Percentiles rank a stretch among this genome's conserved stretches.
phyloP scores from a whole-genome alignment of 2,797 vertebrate genomes.

The Gambusia yucatana region DNA sequence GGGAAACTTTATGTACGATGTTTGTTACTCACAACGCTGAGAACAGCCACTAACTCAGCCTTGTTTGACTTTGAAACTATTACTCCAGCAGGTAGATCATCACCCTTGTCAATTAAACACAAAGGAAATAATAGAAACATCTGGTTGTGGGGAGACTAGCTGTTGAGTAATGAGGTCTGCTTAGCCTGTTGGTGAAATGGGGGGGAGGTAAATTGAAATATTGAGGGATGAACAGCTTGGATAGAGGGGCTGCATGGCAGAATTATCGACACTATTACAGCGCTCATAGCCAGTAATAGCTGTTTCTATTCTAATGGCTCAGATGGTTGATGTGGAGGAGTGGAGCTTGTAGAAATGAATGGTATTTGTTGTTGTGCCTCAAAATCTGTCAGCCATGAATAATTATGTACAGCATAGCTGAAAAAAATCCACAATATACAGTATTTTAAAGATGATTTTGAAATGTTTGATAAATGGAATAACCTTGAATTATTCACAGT shows the following conservation, averaged over 20 bases:
- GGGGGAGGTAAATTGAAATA: slow-evolving; percentile 36
- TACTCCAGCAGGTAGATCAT: slow-evolving; percentile 23
- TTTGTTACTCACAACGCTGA: slow-evolving; percentile 20
- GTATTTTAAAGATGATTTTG: neutral
- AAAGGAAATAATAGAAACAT: slow-evolving; percentile 40
- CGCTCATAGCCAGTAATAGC: slow-evolving; percentile 58
- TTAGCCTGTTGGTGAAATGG: slow-evolving; percentile 50
- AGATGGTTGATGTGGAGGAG: slow-evolving; percentile 55
- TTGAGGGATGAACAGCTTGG: slow-evolving; percentile 56
- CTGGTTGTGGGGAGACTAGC: slow-evolving; percentile 30
- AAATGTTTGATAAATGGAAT: neutral
- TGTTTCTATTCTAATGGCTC: slow-evolving; percentile 55
- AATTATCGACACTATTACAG: slow-evolving; percentile 60
- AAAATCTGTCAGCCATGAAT: slow-evolving; percentile 26
- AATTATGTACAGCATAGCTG: slow-evolving; percentile 11
- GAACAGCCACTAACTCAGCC: slow-evolving; percentile 14
- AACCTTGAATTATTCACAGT: neutral
- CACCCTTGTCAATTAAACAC: slow-evolving; percentile 35
- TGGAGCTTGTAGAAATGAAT: slow-evolving; percentile 33
- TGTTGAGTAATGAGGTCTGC: slow-evolving; percentile 46
- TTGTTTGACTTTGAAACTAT: slow-evolving; percentile 50
- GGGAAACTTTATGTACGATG: slow-evolving; percentile 39
- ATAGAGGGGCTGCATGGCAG: slow-evolving; percentile 43
- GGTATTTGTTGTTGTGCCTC: slow-evolving; percentile 38
- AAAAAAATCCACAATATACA: neutral